Evolutionary conservation across 2,113 vertebrate genomes (phyloP).

Genomic region (Podarcis cretensis): DNA sequence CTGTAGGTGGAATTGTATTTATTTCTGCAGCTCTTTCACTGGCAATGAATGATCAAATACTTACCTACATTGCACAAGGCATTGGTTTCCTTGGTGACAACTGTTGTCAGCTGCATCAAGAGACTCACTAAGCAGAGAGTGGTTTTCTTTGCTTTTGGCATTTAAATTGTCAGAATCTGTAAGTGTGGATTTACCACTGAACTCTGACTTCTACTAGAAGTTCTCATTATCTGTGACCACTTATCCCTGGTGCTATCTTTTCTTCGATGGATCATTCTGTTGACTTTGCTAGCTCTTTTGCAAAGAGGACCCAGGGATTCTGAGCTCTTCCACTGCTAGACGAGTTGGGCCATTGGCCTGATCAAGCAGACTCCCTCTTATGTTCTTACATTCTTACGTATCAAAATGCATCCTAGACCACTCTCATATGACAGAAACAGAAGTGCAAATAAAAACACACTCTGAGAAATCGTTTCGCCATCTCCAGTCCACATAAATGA

Average conservation of each 20-base stretch:
- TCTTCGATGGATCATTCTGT: neutral
- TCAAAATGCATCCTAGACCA: neutral
- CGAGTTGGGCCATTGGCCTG: too few relatives aligned
- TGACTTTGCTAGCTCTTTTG: slow-evolving; percentile 4
- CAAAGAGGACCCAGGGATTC: neutral
- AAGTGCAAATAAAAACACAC: neutral
- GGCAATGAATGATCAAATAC: neutral
- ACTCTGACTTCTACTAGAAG: neutral
- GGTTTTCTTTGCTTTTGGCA: neutral
- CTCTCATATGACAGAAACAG: neutral
- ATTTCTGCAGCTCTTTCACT: neutral
- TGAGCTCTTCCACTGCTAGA: neutral
- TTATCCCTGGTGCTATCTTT: neutral
- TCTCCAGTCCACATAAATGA: neutral
- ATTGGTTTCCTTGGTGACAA: slow-evolving; percentile 11
- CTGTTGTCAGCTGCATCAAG: neutral
- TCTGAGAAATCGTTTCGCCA: neutral
- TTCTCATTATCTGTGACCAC: neutral
- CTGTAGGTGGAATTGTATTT: neutral
- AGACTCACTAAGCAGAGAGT: neutral
- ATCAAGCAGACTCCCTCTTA: too few relatives aligned
- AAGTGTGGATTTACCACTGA: neutral
- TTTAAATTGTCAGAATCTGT: neutral
- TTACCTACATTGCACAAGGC: neutral
- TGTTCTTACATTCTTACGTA: too few relatives aligned